phyloP scores from a whole-genome alignment of 2,888 invertebrate species.

The Caradrina kadenii region DNA sequence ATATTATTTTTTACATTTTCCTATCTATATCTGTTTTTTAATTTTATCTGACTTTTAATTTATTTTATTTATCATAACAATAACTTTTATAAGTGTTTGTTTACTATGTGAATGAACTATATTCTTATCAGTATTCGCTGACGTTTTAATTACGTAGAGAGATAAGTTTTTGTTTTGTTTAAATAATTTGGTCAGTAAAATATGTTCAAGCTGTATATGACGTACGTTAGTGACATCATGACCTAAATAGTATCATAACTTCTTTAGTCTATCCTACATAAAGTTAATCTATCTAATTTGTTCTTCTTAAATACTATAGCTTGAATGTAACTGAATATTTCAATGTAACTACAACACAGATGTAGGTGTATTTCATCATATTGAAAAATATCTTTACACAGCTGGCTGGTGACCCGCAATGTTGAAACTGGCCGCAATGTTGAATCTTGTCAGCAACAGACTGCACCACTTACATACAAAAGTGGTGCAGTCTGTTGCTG shows the following conservation, averaged over 20 bases:
- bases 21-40: not conserved
- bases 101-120: slow-evolving; percentile 6
- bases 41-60: not conserved
- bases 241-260: slow-evolving; percentile 18
- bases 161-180: slow-evolving; percentile 10
- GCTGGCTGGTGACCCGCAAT: too few species aligned
- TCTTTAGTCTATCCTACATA: not conserved
- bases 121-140: slow-evolving; percentile 12
- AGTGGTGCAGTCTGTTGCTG: too few species aligned
- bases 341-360: not conserved
- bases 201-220: not conserved
- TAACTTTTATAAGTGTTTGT: slow-evolving; percentile 4
- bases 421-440: too few species aligned
- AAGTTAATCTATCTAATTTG: slow-evolving; percentile 25
- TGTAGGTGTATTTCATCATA: too few species aligned
- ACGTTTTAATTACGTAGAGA: slow-evolving; percentile 9
- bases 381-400: too few species aligned
- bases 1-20: not conserved
- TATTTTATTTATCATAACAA: slow-evolving; percentile 12
- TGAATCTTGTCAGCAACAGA: too few species aligned
- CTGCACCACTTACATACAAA: too few species aligned
- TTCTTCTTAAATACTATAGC: slow-evolving; percentile 28
- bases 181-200: not conserved
- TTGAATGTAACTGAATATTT: too few species aligned
- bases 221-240: slow-evolving; percentile 10